Evolutionary conservation across 2,888 invertebrate genomes (phyloP).

Genomic region (Lasioglossum figueresi): DNA sequence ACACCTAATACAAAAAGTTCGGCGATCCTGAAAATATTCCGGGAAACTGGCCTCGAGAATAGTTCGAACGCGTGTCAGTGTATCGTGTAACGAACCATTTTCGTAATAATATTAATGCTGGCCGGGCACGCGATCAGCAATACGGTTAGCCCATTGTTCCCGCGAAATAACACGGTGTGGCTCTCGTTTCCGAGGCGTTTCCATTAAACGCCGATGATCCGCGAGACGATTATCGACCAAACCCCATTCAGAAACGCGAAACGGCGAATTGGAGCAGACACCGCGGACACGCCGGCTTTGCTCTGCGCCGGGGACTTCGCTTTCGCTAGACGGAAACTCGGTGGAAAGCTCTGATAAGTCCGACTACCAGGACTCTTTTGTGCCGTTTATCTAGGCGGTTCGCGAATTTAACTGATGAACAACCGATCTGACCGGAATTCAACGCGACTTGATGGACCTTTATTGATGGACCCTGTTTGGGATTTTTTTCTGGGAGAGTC

Average conservation of each 20-base stretch:
- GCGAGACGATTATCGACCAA: not conserved
- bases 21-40: not conserved
- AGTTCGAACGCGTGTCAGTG: not conserved
- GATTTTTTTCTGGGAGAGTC: not conserved
- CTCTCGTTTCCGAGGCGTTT: constrained; percentile 9
- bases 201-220: constrained; percentile 35
- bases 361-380: not conserved
- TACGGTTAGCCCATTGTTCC: constrained; percentile 18
- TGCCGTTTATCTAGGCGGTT: not conserved
- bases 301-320: not conserved
- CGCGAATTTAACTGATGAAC: not conserved
- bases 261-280: not conserved
- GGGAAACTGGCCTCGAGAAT: not conserved
- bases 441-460: not conserved
- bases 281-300: not conserved
- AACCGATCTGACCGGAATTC: not conserved
- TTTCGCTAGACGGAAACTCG: not conserved
- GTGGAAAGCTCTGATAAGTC: not conserved
- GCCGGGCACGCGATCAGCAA: constrained; percentile 21
- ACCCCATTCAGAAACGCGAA: not conserved
- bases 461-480: not conserved
- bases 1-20: not conserved
- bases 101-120: constrained; percentile 54
- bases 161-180: constrained; percentile 20
- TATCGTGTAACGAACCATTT: constrained; percentile 37